Base-by-base conservation (phyloP, 2,797 vertebrate species). In the Jordanella pulchra region DNA sequence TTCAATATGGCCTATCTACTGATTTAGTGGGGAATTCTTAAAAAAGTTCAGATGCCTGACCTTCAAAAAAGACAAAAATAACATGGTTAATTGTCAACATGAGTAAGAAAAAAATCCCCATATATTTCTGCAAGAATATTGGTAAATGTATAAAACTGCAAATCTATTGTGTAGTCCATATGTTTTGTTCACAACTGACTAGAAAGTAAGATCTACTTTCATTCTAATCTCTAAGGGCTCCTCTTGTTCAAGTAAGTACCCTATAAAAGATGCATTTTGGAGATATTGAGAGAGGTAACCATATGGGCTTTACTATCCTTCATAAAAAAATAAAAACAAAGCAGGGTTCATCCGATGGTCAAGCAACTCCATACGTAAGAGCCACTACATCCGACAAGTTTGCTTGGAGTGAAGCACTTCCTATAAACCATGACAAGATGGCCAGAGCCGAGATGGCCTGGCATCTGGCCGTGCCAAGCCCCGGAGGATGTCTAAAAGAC, bases 401-500 rank as follows among this genome's bases (percentile, higher is more conserved):
- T 77, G 75, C 85, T 78, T 58, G 76, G 70, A 78, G 79, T 51
- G n/a, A 84, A 71, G 69, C 51, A 83, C 77, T 86, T 88, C 76
- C 82, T 82, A 81, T 76, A 79, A 81, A 75, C 84, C 73, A 83
- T 65, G 75, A 87, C 83, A 83, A 80, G 84, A 84, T 79, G 85
- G 80, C 80, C 85, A 75, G 72, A 79, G 81, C 80, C 64, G 76
- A 87, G 83, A 90, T 67, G 71, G 78, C 76, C 86, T 88, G 89
- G 83, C 86, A 86, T 78, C 72, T 76, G 35, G 82, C 81, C 15
- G 72, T 76, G 86, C 84, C 83, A 87, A 86, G 78, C 73, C 87
- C 87, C 82, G 1, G 54, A 82, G 86, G 88, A 83, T 75, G 81
- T 84, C 87, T 84, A 79, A 85, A 79, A 81, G 76, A 80, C 84